Percentiles rank a stretch among this genome's conserved stretches.
phyloP scores from a whole-genome alignment of 1,140 invertebrate species.

The Chrysoperla carnea region DNA sequence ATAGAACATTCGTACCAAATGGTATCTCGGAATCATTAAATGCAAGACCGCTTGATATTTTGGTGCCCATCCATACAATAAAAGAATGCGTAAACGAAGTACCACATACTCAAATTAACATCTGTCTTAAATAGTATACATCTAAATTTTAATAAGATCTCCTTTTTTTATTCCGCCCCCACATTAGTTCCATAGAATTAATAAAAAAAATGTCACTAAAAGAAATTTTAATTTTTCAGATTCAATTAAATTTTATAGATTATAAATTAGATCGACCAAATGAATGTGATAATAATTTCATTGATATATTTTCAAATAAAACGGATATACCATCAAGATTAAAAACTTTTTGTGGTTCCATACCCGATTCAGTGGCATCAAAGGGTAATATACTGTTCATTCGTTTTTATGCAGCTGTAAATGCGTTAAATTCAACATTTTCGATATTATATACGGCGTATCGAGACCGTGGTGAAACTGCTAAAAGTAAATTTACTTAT shows the following conservation, averaged over 20 bases:
- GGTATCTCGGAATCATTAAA: too few species aligned
- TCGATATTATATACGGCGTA: slow-evolving; percentile 53
- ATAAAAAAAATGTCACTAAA: too few species aligned
- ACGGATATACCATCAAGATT: slow-evolving; percentile 39
- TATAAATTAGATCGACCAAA: slow-evolving; percentile 58
- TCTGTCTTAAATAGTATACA: too few species aligned
- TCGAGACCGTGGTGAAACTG: slow-evolving; percentile 32
- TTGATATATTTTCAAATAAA: slow-evolving; percentile 53
- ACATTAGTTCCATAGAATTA: too few species aligned
- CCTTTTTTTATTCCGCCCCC: too few species aligned
- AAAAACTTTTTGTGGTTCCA: slow-evolving; percentile 61
- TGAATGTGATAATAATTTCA: slow-evolving; percentile 66
- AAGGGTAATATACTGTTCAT: slow-evolving; percentile 43
- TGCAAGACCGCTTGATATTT: too few species aligned
- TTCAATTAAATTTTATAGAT: slow-evolving; percentile 47
- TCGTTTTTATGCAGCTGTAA: slow-evolving; percentile 46
- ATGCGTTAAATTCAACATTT: slow-evolving; percentile 47
- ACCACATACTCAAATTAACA: too few species aligned
- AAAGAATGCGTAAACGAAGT: too few species aligned
- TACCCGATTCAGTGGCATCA: slow-evolving; percentile 48
- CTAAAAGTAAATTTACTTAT: slow-evolving; percentile 13
- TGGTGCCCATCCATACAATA: too few species aligned
- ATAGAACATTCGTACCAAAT: too few species aligned
- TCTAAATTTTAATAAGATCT: too few species aligned
- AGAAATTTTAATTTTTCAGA: slow-evolving; percentile 27